Conservation (phyloP, 2,113 vertebrate species). For the pig (Sus scrofa) region T2T-Sscrofa CM000818.6:72899501-72900000, state of each 20-base stretch:
- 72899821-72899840: neutral
- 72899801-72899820: neutral
- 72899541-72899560: neutral
- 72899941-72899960: constrained; percentile 59
- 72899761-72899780: neutral
- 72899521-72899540: neutral
- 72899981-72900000: constrained; percentile 24
- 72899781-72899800: neutral
- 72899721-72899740: neutral
- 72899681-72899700: neutral
- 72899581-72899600: neutral
- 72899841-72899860: neutral
- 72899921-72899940: constrained; percentile 43
- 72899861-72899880: constrained; percentile 1
- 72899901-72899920: constrained; percentile 56
- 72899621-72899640: neutral
- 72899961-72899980: constrained; percentile 75
- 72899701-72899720: neutral
- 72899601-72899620: neutral
- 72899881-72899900: neutral
- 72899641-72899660: neutral
- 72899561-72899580: accelerated
- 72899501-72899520: neutral
- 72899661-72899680: neutral
- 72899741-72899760: neutral